These are phyloP conservation scores for Leptopilina clavipes DNA, from an alignment of 1,140 invertebrate species.

Conservation along the genomic window DNA sequence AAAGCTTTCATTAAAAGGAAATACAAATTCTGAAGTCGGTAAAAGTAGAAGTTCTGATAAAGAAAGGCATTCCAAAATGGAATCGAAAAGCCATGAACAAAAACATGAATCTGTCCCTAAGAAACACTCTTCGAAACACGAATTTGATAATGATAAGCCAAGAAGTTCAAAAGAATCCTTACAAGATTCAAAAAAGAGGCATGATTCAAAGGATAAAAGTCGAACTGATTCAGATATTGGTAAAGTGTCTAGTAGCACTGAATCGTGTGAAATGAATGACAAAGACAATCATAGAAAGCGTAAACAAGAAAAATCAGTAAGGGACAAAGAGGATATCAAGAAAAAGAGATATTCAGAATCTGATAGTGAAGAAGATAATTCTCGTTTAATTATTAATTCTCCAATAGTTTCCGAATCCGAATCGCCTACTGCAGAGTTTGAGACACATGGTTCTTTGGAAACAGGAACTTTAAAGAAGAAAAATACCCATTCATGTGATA, in stretches of 20 bases:
- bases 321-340: neutral
- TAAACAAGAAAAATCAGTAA: constrained; percentile 46
- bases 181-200: constrained; percentile 48
- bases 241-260: constrained; percentile 1
- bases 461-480: neutral
- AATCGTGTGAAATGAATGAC: constrained; percentile 36
- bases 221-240: constrained; percentile 7
- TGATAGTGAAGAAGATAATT: constrained; percentile 20
- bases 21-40: constrained; percentile 47
- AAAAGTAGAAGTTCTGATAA: neutral
- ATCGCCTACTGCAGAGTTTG: neutral
- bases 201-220: constrained; percentile 47
- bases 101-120: constrained; percentile 50
- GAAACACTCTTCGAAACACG: constrained; percentile 50
- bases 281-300: constrained; percentile 39
- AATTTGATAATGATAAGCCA: constrained; percentile 47
- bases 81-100: constrained; percentile 18
- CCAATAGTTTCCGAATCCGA: neutral
- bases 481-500: constrained; percentile 36
- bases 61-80: constrained; percentile 26
- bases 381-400: constrained; percentile 12
- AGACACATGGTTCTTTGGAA: neutral
- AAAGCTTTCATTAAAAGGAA: constrained; percentile 40
- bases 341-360: constrained; percentile 43
- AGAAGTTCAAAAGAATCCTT: constrained; percentile 48